These are phyloP conservation scores for Parotocinclus haroldoi DNA, from an alignment of 2,797 vertebrate species.

Conservation along the genomic window DNA sequence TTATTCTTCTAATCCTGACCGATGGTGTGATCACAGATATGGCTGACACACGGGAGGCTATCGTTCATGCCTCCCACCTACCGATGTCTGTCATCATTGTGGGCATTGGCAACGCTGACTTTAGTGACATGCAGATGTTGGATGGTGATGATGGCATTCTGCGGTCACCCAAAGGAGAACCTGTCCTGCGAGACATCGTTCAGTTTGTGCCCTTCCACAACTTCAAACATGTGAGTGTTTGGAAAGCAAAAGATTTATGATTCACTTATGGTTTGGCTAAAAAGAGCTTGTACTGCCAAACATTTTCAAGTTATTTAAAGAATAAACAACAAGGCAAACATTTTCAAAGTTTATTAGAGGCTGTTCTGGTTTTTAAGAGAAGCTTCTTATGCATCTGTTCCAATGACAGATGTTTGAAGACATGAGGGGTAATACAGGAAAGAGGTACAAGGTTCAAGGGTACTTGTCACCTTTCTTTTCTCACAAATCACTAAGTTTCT, in stretches of 20 bases:
- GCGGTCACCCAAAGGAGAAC: conserved; percentile 95
- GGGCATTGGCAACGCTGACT: conserved; percentile 93
- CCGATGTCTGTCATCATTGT: conserved; percentile 99
- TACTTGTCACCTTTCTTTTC: too few species aligned
- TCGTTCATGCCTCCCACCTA: conserved; percentile 94
- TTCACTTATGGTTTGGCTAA: too few species aligned
- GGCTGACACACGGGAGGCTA: conserved; percentile 97
- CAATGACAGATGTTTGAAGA: too few species aligned
- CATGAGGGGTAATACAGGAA: too few species aligned
- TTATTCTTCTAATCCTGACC: conserved; percentile 96
- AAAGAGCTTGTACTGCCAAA: too few species aligned
- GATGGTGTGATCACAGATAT: conserved; percentile 98
- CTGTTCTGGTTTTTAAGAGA: too few species aligned
- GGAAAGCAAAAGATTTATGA: background rate
- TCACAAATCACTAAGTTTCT: too few species aligned
- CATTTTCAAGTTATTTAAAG: too few species aligned
- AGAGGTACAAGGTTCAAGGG: too few species aligned
- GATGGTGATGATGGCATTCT: conserved; percentile 96
- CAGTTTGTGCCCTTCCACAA: conserved; percentile 98
- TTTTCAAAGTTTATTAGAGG: too few species aligned
- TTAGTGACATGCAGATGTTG: conserved; percentile 98
- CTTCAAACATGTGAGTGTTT: conserved; percentile 90
- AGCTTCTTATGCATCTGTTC: too few species aligned
- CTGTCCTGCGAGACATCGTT: conserved; percentile 93
- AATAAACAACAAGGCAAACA: too few species aligned